phyloP scores from a whole-genome alignment of 1,140 invertebrate genomes.

The Achroia grisella region DNA sequence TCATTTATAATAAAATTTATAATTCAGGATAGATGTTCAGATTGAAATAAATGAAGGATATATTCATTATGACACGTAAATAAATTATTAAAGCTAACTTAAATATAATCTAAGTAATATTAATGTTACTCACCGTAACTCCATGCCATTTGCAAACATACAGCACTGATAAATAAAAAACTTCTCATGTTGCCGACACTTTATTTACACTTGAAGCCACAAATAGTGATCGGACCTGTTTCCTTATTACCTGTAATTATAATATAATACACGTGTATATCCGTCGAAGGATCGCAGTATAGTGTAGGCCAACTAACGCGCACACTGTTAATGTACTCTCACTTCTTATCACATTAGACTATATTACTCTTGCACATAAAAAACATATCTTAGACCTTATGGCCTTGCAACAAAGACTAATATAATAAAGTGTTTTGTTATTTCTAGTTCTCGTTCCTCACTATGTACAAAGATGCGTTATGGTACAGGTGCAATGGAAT shows the following conservation, averaged over 20 bases:
- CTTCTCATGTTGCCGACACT: conserved; percentile 23
- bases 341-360: conserved; percentile 8
- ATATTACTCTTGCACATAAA: not conserved
- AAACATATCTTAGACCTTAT: not conserved
- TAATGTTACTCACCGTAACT: conserved; percentile 24
- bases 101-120: too few relatives aligned
- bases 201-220: not conserved
- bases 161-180: conserved; percentile 27
- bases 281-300: conserved; percentile 1
- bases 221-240: too few relatives aligned
- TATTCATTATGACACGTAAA: too few relatives aligned
- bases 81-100: too few relatives aligned
- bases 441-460: not conserved
- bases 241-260: not conserved
- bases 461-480: not conserved
- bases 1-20: too few relatives aligned
- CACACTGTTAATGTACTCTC: conserved; percentile 10
- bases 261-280: conserved; percentile 2
- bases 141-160: conserved; percentile 25
- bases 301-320: conserved; percentile 4
- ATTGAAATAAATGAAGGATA: too few relatives aligned
- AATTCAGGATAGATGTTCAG: too few relatives aligned
- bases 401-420: not conserved
- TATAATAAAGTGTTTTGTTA: too few relatives aligned
- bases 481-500: not conserved